A percentile compares a stretch with the other conserved stretches of the same genome.
Evolutionary conservation across 2,888 invertebrate genomes (phyloP).

Genomic region (Ophonus ardosiacus): DNA sequence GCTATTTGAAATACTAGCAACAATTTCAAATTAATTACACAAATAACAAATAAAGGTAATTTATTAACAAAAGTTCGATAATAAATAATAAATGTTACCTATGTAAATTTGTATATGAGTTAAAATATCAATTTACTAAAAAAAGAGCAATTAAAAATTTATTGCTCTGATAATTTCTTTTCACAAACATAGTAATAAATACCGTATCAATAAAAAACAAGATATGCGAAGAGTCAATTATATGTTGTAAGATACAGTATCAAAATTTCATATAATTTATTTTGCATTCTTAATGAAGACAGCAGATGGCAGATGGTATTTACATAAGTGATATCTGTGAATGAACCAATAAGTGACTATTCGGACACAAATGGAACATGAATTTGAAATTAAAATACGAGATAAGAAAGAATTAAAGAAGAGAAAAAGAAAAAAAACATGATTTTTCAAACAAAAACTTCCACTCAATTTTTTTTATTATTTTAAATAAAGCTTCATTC

Average conservation of each 20-base stretch:
- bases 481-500: too few relatives aligned
- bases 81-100: constrained; percentile 11
- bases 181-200: constrained; percentile 47
- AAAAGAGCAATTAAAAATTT: constrained; percentile 17
- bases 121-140: not conserved
- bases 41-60: not conserved
- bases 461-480: too few relatives aligned
- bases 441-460: too few relatives aligned
- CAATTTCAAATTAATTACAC: not conserved
- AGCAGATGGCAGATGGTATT: constrained; percentile 45
- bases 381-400: too few relatives aligned
- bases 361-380: not conserved
- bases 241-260: constrained; percentile 24
- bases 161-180: not conserved
- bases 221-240: constrained; percentile 28
- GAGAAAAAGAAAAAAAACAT: too few relatives aligned
- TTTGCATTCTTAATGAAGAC: constrained; percentile 27
- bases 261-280: constrained; percentile 30
- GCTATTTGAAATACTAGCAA: too few relatives aligned
- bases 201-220: constrained; percentile 38
- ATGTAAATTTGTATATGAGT: constrained; percentile 19
- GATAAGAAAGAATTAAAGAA: too few relatives aligned
- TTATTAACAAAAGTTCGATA: not conserved
- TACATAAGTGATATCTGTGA: constrained; percentile 1
- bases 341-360: not conserved